Evolutionary conservation across 2,797 vertebrate genomes (phyloP).

Genomic region (Hoplostethus mediterraneus): DNA sequence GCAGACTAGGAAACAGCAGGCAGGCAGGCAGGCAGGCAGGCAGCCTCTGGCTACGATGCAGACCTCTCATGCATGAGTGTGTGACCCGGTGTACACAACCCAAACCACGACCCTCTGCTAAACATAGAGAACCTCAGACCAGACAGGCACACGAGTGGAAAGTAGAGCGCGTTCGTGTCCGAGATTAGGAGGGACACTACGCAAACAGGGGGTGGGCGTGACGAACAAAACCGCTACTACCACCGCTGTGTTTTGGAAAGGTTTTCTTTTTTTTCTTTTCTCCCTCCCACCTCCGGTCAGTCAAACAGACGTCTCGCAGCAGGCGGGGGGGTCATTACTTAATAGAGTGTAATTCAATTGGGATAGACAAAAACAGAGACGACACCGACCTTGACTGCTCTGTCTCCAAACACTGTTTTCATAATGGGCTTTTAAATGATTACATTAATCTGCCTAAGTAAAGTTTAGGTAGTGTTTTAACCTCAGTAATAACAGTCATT

Average conservation of each 20-base stretch:
- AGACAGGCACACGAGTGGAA: constrained; percentile 65
- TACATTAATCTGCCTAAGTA: constrained; percentile 66
- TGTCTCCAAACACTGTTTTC: constrained; percentile 58
- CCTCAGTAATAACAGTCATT: constrained; percentile 69
- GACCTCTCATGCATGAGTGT: constrained; percentile 35
- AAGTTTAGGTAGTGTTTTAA: constrained; percentile 58
- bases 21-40: constrained; percentile 22
- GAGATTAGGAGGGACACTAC: constrained; percentile 61
- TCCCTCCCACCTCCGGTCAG: constrained; percentile 12
- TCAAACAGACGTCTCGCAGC: constrained; percentile 28
- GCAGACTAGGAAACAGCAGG: constrained; percentile 19
- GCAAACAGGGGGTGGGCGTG: constrained; percentile 58
- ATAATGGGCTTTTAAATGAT: constrained; percentile 61
- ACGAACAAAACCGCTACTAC: constrained; percentile 56
- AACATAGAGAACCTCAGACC: constrained; percentile 79
- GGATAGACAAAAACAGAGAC: constrained; percentile 60
- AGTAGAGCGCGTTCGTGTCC: constrained; percentile 41
- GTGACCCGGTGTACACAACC: constrained; percentile 55
- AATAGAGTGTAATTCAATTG: constrained; percentile 25
- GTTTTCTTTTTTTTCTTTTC: constrained; percentile 1
- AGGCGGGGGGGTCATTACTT: constrained; percentile 57
- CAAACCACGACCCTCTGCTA: constrained; percentile 74
- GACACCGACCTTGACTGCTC: constrained; percentile 14
- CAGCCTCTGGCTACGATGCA: constrained; percentile 37
- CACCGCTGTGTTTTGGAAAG: constrained; percentile 60